Conservation (phyloP, 2,113 vertebrate species). For the Australoheros scitulus region DNA sequence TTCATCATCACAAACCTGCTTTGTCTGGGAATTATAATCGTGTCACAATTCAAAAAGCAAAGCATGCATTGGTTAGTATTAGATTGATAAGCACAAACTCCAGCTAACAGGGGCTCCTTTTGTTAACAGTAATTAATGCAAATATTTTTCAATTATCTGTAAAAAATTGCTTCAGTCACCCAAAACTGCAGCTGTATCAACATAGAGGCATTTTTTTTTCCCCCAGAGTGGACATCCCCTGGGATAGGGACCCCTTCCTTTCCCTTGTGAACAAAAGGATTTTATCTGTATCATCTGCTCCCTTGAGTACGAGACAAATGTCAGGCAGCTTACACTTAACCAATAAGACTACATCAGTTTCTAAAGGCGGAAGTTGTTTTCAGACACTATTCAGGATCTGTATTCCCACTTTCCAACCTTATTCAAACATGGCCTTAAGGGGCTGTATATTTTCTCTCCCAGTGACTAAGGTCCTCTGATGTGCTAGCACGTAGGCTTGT, state of each 20-base stretch:
- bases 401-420: background rate
- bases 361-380: background rate
- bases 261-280: constrained; percentile 44
- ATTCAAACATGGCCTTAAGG: background rate
- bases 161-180: background rate
- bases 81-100: background rate
- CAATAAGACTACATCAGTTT: background rate
- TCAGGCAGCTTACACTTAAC: constrained; percentile 26
- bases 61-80: background rate
- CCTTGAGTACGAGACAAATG: constrained; percentile 43
- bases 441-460: constrained; percentile 42
- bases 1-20: background rate
- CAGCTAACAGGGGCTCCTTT: background rate
- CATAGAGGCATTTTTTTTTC: background rate
- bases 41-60: background rate
- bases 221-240: constrained; percentile 9
- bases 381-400: background rate
- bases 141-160: background rate
- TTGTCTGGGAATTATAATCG: background rate
- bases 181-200: constrained; percentile 23
- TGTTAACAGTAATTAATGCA: background rate
- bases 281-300: constrained; percentile 35
- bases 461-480: background rate
- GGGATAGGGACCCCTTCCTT: constrained; percentile 23
- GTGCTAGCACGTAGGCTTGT: constrained; percentile 27